Base-by-base conservation (phyloP, 2,888 invertebrate genomes). In the Pollenia labialis region DNA sequence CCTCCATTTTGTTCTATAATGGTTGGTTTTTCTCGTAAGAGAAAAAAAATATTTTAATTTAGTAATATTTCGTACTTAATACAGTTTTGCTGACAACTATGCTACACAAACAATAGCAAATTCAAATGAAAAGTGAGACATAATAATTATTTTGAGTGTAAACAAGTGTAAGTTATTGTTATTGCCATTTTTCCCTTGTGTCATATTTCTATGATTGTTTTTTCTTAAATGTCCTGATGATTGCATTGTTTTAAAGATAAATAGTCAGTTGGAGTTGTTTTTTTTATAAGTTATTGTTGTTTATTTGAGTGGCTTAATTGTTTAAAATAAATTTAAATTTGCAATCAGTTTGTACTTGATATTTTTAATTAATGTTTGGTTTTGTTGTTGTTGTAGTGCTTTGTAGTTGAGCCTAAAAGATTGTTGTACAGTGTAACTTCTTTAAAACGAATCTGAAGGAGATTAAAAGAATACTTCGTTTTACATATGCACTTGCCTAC, bases 361-460 rank as follows among this genome's bases (percentile, higher is more conserved):
- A 81, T 81, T 72, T 81, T 81, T 81, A 81, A 81, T 81, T 66
- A 81, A 75, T 81, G 44, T 54, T 74, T 32, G 4, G 32, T 32
- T 32, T 32, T 32, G 32, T 32, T 32, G 32, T 32, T 23, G 23
- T 74, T 74, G 69, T 56, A 18, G 52, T 40, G 52, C 16, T 4
- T 72, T 50, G 4, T 48, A 50, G 9, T 72, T 50, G 1, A 48
- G 81, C 56, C 81, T 56, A 74, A 81, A 66, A 64, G 56, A 66
- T 74, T 18, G 2, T 56, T 81, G 56, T 66, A 32, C 32, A 32
- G 32, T 32, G 32, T 6, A 32, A 32, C 32, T 32, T 32, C 6
- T 32, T 6, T 32, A 32, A 6, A 32, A 32, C 4, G 32, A 32
- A 32, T 32, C 32, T 32, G 6, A 32, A 4, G 32, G 32, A 32